Evolutionary conservation across 2,113 vertebrate genomes (phyloP).

Genomic region (Hippocampus abdominalis): DNA sequence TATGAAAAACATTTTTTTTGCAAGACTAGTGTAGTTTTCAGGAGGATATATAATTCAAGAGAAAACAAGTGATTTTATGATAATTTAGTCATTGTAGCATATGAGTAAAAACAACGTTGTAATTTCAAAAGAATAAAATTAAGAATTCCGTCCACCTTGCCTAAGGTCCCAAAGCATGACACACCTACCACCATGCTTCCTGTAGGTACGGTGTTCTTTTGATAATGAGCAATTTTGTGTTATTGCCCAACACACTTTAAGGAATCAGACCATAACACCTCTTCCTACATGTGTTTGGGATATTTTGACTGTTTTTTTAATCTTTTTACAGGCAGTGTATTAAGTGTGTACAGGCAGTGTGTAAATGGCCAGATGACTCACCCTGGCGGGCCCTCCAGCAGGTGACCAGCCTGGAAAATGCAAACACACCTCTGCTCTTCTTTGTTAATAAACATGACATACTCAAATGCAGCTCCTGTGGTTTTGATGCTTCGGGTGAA

Average conservation of each 20-base stretch:
- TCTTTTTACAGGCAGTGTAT: background rate
- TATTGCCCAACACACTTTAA: too few relatives aligned
- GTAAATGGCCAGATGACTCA: slow-evolving; percentile 51
- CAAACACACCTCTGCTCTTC: slow-evolving; percentile 69
- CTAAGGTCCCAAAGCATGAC: too few relatives aligned
- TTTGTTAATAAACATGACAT: slow-evolving; percentile 76
- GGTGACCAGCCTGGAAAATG: slow-evolving; percentile 79
- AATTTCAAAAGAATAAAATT: too few relatives aligned
- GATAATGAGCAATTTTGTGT: too few relatives aligned
- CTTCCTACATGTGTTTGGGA: background rate
- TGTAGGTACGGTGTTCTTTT: too few relatives aligned
- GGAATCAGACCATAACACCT: too few relatives aligned
- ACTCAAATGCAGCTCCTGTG: slow-evolving; percentile 79
- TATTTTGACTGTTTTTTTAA: background rate
- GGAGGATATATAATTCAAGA: background rate
- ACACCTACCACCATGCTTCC: too few relatives aligned
- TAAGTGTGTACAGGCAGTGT: too few relatives aligned
- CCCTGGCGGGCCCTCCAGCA: slow-evolving; percentile 81
- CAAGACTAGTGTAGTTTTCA: background rate
- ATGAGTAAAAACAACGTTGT: background rate
- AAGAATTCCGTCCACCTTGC: too few relatives aligned
- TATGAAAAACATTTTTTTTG: background rate
- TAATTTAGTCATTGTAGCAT: background rate
- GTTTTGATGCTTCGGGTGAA: slow-evolving; percentile 72
- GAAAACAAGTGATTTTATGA: background rate